These are phyloP conservation scores for Salarias fasciatus DNA, from an alignment of 2,797 vertebrate species.

Conservation along the genomic window DNA sequence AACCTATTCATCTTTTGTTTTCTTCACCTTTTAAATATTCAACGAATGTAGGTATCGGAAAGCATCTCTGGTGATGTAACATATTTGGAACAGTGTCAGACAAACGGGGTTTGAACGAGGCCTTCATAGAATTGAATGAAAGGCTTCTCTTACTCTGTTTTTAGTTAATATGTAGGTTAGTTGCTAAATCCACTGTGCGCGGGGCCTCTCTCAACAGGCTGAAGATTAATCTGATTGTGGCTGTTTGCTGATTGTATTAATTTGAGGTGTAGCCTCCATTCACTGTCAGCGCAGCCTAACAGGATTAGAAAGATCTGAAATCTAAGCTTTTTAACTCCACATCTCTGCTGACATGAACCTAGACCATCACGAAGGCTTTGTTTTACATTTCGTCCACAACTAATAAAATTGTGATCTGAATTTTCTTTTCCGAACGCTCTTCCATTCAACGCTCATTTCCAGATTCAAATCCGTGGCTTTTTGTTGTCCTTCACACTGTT, in stretches of 20 bases:
- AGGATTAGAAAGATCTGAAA: conserved; percentile 29
- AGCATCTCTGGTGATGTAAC: too few relatives aligned
- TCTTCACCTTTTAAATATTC: too few relatives aligned
- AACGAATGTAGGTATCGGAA: too few relatives aligned
- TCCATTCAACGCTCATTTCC: background rate
- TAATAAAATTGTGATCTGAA: background rate
- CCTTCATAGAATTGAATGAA: background rate
- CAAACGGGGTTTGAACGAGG: conserved; percentile 7
- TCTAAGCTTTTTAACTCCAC: background rate
- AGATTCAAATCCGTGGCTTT: background rate
- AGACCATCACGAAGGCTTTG: background rate
- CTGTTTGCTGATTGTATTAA: conserved; percentile 17
- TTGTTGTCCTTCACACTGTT: background rate
- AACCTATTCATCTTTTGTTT: too few relatives aligned
- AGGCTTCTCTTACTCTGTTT: conserved; percentile 6
- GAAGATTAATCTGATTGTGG: conserved; percentile 23
- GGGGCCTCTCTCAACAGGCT: conserved; percentile 1
- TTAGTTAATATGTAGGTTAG: conserved; percentile 35
- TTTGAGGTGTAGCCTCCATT: conserved; percentile 5
- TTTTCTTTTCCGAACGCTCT: background rate
- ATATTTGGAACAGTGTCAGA: background rate
- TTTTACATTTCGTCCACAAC: background rate
- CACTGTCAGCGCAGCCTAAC: background rate
- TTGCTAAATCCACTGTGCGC: conserved; percentile 30
- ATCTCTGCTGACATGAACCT: background rate